phyloP scores from a whole-genome alignment of 1,140 invertebrate genomes.

The Chironomus tepperi region DNA sequence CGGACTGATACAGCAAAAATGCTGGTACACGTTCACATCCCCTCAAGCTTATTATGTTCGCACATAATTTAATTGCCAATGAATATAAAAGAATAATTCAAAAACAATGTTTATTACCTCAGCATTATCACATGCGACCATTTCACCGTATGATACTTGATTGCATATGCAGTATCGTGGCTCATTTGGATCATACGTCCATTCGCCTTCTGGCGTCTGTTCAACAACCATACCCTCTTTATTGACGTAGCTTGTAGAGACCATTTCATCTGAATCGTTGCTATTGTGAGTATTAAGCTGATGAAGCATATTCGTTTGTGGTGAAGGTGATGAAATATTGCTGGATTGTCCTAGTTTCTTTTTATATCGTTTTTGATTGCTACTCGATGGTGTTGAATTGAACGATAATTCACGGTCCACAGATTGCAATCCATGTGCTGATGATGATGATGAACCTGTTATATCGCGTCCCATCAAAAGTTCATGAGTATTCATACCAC shows the following conservation, averaged over 20 bases:
- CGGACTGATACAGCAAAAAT: too few relatives aligned
- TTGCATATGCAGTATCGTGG: slow-evolving; percentile 96
- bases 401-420: not conserved
- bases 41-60: too few relatives aligned
- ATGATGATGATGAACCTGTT: slow-evolving; percentile 47
- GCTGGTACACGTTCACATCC: too few relatives aligned
- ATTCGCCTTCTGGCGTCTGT: slow-evolving; percentile 54
- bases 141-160: slow-evolving; percentile 96
- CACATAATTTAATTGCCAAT: too few relatives aligned
- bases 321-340: not conserved
- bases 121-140: slow-evolving; percentile 98
- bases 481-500: slow-evolving; percentile 48
- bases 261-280: not conserved
- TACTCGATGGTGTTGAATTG: not conserved
- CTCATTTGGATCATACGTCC: slow-evolving; percentile 86
- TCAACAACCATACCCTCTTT: slow-evolving; percentile 40
- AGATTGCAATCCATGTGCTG: not conserved
- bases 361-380: slow-evolving; percentile 15
- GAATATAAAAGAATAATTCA: too few relatives aligned
- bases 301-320: not conserved
- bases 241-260: slow-evolving; percentile 27
- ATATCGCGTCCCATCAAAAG: slow-evolving; percentile 57
- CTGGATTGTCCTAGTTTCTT: not conserved
- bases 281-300: slow-evolving; percentile 7
- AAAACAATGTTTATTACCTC: slow-evolving; percentile 55